Percentiles rank a stretch among this genome's conserved stretches.
phyloP scores from a whole-genome alignment of 2,113 vertebrate species.

The Rhea pennata region DNA sequence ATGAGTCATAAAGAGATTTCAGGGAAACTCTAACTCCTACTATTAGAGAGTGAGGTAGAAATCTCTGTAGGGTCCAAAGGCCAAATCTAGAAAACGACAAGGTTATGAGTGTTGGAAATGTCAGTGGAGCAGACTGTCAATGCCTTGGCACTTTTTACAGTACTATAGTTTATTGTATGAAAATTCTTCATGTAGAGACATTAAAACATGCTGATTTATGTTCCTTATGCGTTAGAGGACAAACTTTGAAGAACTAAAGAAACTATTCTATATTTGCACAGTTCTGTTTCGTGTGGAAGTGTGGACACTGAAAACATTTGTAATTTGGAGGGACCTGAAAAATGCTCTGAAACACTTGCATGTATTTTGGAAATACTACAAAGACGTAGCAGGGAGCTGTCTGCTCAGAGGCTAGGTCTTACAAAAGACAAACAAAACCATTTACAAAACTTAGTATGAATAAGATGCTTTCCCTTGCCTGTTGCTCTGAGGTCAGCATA shows the following conservation, averaged over 20 bases:
- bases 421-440: neutral
- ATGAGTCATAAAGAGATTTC: slow-evolving; percentile 32
- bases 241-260: neutral
- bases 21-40: slow-evolving; percentile 21
- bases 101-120: neutral
- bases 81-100: slow-evolving; percentile 1
- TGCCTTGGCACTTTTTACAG: neutral
- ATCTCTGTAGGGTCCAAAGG: neutral
- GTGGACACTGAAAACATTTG: neutral
- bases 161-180: neutral
- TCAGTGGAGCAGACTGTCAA: neutral
- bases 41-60: neutral
- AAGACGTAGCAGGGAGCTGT: neutral
- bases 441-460: neutral
- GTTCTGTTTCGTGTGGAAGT: neutral
- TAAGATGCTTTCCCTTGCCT: neutral
- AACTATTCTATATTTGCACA: neutral
- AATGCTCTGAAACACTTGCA: neutral
- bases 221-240: neutral
- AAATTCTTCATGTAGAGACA: neutral
- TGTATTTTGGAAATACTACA: neutral
- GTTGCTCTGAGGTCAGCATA: neutral
- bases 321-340: neutral
- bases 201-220: neutral
- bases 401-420: neutral